Evolutionary conservation across 1,140 invertebrate genomes (phyloP).

Genomic region (Tachypleus tridentatus): DNA sequence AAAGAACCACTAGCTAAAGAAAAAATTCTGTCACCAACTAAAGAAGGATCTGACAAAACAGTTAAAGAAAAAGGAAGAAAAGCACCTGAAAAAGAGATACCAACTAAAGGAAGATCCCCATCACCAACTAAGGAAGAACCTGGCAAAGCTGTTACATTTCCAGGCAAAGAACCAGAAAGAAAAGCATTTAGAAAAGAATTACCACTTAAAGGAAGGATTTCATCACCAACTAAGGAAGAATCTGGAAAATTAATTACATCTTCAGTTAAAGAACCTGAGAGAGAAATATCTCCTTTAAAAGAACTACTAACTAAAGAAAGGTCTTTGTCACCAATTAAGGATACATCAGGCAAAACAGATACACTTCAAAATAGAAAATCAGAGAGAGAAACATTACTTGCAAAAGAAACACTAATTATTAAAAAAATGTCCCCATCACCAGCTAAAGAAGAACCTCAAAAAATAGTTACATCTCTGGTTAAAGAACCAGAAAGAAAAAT

Average conservation of each 20-base stretch:
- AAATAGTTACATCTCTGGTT: background rate
- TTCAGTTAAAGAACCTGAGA: too few relatives aligned
- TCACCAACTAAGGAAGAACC: background rate
- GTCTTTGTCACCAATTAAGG: background rate
- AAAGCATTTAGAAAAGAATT: background rate
- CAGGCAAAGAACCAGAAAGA: background rate
- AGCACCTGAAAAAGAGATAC: background rate
- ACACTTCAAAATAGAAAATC: background rate
- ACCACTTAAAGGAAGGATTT: constrained; percentile 1
- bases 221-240: constrained; percentile 2
- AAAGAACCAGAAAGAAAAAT: background rate
- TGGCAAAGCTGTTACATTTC: background rate
- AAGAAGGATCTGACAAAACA: background rate
- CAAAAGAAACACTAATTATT: background rate
- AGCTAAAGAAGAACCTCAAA: background rate
- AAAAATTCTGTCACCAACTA: too few relatives aligned
- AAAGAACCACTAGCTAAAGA: too few relatives aligned
- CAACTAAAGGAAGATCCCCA: background rate
- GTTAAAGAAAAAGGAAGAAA: background rate
- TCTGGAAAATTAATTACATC: background rate
- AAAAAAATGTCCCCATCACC: background rate
- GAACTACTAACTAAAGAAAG: too few relatives aligned
- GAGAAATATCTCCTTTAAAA: too few relatives aligned
- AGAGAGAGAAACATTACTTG: background rate
- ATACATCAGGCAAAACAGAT: background rate